Evolutionary conservation across 2,797 vertebrate genomes (phyloP).

Genomic region (Lateolabrax maculatus): DNA sequence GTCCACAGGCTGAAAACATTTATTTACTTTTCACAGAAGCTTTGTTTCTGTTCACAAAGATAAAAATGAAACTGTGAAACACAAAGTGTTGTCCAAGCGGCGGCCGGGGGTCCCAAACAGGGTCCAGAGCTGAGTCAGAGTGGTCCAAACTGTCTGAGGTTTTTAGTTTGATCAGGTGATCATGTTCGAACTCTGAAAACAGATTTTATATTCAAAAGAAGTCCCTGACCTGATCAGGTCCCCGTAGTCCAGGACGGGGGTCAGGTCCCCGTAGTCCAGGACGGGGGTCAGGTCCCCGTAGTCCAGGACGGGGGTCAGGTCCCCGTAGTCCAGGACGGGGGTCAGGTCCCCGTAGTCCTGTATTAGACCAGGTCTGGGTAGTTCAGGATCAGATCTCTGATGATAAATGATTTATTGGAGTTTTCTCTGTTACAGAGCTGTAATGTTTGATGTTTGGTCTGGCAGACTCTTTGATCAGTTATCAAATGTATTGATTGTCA

Average conservation of each 20-base stretch:
- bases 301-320: neutral
- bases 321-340: too few relatives aligned
- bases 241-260: too few relatives aligned
- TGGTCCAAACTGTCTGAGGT: neutral
- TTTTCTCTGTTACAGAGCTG: neutral
- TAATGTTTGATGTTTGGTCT: neutral
- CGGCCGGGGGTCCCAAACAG: slow-evolving; percentile 33
- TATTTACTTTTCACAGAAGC: slow-evolving; percentile 1
- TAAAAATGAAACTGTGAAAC: slow-evolving; percentile 60
- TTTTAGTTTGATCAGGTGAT: neutral
- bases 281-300: too few relatives aligned
- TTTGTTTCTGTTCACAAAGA: slow-evolving; percentile 15
- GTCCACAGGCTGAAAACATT: slow-evolving; percentile 16
- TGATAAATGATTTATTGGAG: too few relatives aligned
- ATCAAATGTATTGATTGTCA: neutral
- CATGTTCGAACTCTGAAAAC: too few relatives aligned
- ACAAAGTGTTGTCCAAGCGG: slow-evolving; percentile 43
- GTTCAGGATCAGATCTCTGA: neutral
- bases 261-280: too few relatives aligned
- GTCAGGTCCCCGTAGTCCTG: neutral
- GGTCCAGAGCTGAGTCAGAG: neutral
- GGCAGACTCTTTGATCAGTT: neutral
- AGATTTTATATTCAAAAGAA: too few relatives aligned
- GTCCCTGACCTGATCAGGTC: too few relatives aligned
- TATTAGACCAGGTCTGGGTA: neutral